Percentiles rank a stretch among this genome's conserved stretches.
Evolutionary conservation across 2,113 vertebrate species (phyloP).

Genomic region (Paradisaea rubra): DNA sequence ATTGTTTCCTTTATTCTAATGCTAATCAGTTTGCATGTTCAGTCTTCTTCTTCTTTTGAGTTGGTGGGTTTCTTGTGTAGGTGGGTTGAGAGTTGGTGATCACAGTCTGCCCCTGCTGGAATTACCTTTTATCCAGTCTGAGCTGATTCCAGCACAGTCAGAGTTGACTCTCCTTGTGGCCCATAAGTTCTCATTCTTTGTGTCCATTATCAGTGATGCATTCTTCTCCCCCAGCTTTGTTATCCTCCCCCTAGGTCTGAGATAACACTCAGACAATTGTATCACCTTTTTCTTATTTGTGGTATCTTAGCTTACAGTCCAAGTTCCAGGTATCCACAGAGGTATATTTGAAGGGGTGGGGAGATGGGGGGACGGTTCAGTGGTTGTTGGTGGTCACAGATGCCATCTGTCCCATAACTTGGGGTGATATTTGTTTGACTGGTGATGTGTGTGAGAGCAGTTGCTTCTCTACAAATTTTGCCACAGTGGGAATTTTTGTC

Average conservation of each 20-base stretch:
- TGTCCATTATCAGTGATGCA: background rate
- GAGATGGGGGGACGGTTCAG: background rate
- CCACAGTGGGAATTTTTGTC: background rate
- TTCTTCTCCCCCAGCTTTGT: background rate
- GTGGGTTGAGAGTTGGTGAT: background rate
- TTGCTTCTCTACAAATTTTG: background rate
- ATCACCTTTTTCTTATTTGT: background rate
- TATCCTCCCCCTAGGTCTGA: background rate
- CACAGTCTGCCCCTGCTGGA: background rate
- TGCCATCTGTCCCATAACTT: background rate
- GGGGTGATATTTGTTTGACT: background rate
- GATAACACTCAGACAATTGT: background rate
- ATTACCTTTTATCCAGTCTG: background rate
- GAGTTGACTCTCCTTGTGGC: background rate
- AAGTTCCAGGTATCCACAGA: background rate
- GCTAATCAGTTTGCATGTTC: background rate
- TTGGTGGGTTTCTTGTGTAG: background rate
- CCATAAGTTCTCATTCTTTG: background rate
- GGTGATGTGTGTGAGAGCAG: fast-evolving
- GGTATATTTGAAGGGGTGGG: background rate
- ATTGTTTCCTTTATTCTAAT: background rate
- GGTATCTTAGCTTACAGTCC: background rate
- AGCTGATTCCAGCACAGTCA: background rate
- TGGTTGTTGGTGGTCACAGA: background rate
- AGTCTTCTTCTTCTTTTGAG: background rate